Evolutionary conservation across 2,888 invertebrate species (phyloP), one percentile per base, ranked within the genome.

Genomic region (Drosophila aldrichi): DNA sequence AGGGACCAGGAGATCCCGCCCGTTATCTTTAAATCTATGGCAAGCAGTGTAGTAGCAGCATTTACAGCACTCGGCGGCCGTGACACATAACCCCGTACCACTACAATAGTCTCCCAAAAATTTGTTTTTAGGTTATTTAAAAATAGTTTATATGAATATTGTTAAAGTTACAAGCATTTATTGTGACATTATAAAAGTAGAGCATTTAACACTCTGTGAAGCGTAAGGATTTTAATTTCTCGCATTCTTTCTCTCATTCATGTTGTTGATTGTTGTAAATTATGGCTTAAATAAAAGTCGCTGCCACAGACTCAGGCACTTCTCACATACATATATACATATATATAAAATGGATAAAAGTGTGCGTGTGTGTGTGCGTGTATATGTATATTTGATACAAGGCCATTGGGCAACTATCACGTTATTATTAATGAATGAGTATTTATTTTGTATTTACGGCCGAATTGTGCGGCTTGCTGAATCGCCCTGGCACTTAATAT

Each of bases 361-460:
- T 46, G 51, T 34, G 34, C 20, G 14, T 61, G 40, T 72, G 16
- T 9, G 20, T 46, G 41, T 44, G 4, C 43, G 29, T 55, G 51
- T 36, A 36, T 46, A 18, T 61, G 46, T 78, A 29, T 73, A 63
- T 67, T 58, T 66, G 58, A 56, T 62, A 51, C 40, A 64, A 64
- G 44, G 49, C 57, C 73, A 67, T 69, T 73, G 65, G 58, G 66
- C 78, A 87, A 84, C 84, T 87, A 89, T 84, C 84, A 69, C 89
- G 79, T 84, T 89, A 74, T 88, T 89, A 86, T 89, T 88, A 89
- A 88, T 86, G 86, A 86, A 89, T 76, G 79, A 80, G 86, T 88
- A 88, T 89, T 86, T 86, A 89, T 86, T 86, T 83, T 86, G 86
- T 74, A 82, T 88, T 89, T 88, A 82, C 86, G 74, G 74, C 70